Percentiles rank a stretch among this genome's conserved stretches.
Evolutionary conservation across 2,113 vertebrate species (phyloP).

Genomic region (Solea senegalensis): DNA sequence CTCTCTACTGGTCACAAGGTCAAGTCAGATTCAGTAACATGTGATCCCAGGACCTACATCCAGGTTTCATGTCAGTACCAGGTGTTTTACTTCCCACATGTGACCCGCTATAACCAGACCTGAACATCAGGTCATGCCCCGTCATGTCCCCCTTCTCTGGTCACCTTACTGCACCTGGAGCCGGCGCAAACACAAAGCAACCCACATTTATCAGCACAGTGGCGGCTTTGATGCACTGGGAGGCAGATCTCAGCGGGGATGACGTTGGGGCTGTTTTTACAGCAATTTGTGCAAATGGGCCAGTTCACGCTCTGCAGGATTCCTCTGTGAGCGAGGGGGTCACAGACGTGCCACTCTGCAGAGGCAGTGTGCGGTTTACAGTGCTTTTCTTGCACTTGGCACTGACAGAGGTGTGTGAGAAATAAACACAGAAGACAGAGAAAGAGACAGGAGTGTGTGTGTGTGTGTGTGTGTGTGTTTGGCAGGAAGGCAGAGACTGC

Average conservation of each 20-base stretch:
- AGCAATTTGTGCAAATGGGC: constrained; percentile 71
- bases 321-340: constrained; percentile 49
- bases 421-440: constrained; percentile 6
- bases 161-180: not conserved
- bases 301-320: constrained; percentile 61
- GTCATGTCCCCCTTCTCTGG: constrained; percentile 22
- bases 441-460: not conserved
- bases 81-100: not conserved
- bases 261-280: constrained; percentile 59
- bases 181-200: constrained; percentile 48
- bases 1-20: no score
- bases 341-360: constrained; percentile 17
- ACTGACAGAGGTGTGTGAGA: constrained; percentile 20
- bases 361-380: constrained; percentile 24
- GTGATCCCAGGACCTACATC: no score
- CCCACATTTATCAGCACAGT: constrained; percentile 69
- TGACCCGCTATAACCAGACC: not conserved
- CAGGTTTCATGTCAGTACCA: not conserved
- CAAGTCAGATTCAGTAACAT: no score
- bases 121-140: constrained; percentile 17
- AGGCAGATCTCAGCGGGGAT: constrained; percentile 42
- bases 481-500: not conserved
- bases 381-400: constrained; percentile 48
- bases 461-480: not conserved
- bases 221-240: constrained; percentile 53